A percentile compares a stretch with the other conserved stretches of the same genome.
phyloP scores from a whole-genome alignment of 1,140 invertebrate genomes.

The Cephus cinctus region DNA sequence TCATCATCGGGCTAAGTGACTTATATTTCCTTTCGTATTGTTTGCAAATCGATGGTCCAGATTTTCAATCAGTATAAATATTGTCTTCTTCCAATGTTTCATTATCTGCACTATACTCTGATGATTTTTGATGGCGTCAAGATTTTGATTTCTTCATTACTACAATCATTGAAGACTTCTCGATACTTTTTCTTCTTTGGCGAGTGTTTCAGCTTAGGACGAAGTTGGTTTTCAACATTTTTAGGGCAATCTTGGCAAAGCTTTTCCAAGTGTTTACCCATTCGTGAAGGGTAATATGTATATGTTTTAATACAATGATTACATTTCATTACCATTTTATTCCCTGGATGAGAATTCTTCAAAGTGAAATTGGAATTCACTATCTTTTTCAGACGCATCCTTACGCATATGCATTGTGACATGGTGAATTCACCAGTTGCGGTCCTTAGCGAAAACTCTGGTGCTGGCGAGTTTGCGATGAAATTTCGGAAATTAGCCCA shows the following conservation, averaged over 20 bases:
- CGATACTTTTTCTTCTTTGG: conserved; percentile 2
- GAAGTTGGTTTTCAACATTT: conserved; percentile 3
- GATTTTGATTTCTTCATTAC: neutral
- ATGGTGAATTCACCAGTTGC: too few species aligned
- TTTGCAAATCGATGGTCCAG: neutral
- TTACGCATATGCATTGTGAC: too few species aligned
- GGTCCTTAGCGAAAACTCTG: too few species aligned
- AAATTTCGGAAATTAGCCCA: too few species aligned
- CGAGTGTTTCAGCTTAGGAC: neutral
- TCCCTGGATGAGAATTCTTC: neutral
- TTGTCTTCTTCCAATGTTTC: neutral
- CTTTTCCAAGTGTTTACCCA: conserved; percentile 5
- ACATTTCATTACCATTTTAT: conserved; percentile 5
- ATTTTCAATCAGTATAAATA: neutral
- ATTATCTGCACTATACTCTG: neutral
- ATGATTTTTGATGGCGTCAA: neutral
- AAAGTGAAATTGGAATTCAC: conserved; percentile 4
- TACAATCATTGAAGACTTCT: neutral
- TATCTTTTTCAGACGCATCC: conserved; percentile 1
- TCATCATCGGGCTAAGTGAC: neutral
- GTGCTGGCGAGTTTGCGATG: too few species aligned
- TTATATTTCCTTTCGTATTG: conserved; percentile 1
- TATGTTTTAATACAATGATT: conserved; percentile 3
- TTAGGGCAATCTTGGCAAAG: conserved; percentile 3
- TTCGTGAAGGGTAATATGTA: conserved; percentile 2